phyloP scores from a whole-genome alignment of 2,113 vertebrate genomes.

The Sebastes schlegelii region DNA sequence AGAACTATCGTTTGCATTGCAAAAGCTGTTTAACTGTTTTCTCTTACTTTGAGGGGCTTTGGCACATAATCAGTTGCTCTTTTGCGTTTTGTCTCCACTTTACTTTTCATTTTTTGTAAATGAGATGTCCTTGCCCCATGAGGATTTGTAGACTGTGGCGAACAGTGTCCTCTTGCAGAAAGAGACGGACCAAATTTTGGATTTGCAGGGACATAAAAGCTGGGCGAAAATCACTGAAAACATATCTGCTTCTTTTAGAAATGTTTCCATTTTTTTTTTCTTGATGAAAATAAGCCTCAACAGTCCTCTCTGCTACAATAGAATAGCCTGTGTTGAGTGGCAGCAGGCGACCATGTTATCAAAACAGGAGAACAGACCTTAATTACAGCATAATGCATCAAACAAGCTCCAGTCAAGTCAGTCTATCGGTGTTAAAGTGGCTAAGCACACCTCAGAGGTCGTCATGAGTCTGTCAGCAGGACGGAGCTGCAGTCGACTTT shows the following conservation, averaged over 20 bases:
- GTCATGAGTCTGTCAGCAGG: conserved; percentile 46
- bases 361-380: conserved; percentile 23
- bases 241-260: neutral
- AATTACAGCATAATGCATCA: conserved; percentile 33
- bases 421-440: conserved; percentile 9
- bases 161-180: conserved; percentile 1
- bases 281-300: neutral
- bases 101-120: neutral
- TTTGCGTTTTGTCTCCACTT: conserved; percentile 13
- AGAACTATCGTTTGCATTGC: conserved; percentile 1
- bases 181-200: neutral
- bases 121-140: conserved; percentile 7
- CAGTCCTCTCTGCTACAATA: neutral
- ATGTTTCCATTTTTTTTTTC: neutral
- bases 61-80: neutral
- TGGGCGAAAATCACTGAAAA: neutral
- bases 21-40: neutral
- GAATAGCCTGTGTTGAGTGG: neutral
- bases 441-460: conserved; percentile 31
- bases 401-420: conserved; percentile 19
- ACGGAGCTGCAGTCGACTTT: conserved; percentile 20
- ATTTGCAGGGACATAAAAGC: neutral
- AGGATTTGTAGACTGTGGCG: conserved; percentile 26
- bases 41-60: conserved; percentile 8
- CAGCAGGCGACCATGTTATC: conserved; percentile 8